phyloP scores from a whole-genome alignment of 2,797 vertebrate species.

The Bovichtus variegatus region DNA sequence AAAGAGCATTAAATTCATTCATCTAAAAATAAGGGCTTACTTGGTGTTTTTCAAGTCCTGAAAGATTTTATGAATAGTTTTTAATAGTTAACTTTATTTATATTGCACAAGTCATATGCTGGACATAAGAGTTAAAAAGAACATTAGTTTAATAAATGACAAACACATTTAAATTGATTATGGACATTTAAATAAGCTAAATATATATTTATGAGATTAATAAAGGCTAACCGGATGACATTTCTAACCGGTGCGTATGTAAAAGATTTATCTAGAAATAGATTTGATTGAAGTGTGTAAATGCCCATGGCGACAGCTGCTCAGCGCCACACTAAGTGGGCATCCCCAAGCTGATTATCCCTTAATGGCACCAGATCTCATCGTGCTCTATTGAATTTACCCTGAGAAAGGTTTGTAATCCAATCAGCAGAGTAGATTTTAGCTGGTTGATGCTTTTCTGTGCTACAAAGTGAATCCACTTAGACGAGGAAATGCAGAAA shows the following conservation, averaged over 20 bases:
- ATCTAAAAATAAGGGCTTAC: too few species aligned
- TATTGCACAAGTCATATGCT: too few species aligned
- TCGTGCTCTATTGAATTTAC: conserved; percentile 52
- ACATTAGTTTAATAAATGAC: too few species aligned
- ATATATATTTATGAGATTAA: too few species aligned
- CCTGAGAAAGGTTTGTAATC: conserved; percentile 46
- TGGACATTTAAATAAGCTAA: too few species aligned
- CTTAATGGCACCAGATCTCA: conserved; percentile 52
- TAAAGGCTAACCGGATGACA: not conserved
- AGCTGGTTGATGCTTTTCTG: conserved; percentile 23
- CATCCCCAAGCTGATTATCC: conserved; percentile 51
- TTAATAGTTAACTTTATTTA: too few species aligned
- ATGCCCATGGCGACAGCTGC: conserved; percentile 54
- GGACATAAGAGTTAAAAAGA: too few species aligned
- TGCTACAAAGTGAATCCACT: conserved; percentile 1
- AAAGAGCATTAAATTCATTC: too few species aligned
- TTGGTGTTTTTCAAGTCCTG: too few species aligned
- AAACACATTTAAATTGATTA: too few species aligned
- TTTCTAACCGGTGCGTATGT: not conserved
- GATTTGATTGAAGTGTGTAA: conserved; percentile 23
- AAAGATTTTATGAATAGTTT: too few species aligned
- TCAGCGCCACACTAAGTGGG: conserved; percentile 27
- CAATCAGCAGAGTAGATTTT: conserved; percentile 51
- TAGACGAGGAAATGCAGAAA: conserved; percentile 12
- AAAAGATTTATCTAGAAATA: not conserved